Conservation (phyloP, 2,888 invertebrate genomes). For the Sesamia inferens region DNA sequence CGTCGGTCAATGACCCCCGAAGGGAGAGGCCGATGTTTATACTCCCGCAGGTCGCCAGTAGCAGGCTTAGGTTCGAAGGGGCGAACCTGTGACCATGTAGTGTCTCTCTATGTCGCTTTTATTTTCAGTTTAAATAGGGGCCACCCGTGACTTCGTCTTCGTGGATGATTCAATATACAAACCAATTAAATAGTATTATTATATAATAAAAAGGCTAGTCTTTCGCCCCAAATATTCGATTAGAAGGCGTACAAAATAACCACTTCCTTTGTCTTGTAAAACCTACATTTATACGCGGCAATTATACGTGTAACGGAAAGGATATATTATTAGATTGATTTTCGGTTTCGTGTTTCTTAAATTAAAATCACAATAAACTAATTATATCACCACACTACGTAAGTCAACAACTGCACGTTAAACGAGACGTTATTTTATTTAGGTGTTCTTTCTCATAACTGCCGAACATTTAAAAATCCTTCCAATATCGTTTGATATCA, state of each 20-base stretch:
- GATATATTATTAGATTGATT: no score
- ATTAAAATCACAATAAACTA: no score
- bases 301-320: no score
- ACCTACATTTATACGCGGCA: neutral
- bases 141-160: conserved; percentile 52
- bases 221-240: neutral
- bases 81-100: conserved; percentile 41
- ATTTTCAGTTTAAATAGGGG: conserved; percentile 33
- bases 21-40: conserved; percentile 42
- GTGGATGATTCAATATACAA: conserved; percentile 15
- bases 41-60: conserved; percentile 49
- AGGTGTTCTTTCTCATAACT: no score
- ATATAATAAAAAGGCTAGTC: neutral
- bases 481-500: no score
- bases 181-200: neutral
- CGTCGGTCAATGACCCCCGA: conserved; percentile 48
- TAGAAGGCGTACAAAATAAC: neutral
- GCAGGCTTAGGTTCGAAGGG: conserved; percentile 30
- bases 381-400: no score
- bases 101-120: conserved; percentile 11
- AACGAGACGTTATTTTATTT: no score
- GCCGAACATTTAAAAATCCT: no score
- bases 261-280: neutral
- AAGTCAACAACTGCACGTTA: no score
- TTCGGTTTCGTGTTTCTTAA: no score